Percentiles rank a stretch among this genome's conserved stretches.
These are phyloP conservation scores for Spongilla lacustris DNA, from an alignment of 37 sponge, comb jelly and placozoan genomes.

Conservation along the genomic window DNA sequence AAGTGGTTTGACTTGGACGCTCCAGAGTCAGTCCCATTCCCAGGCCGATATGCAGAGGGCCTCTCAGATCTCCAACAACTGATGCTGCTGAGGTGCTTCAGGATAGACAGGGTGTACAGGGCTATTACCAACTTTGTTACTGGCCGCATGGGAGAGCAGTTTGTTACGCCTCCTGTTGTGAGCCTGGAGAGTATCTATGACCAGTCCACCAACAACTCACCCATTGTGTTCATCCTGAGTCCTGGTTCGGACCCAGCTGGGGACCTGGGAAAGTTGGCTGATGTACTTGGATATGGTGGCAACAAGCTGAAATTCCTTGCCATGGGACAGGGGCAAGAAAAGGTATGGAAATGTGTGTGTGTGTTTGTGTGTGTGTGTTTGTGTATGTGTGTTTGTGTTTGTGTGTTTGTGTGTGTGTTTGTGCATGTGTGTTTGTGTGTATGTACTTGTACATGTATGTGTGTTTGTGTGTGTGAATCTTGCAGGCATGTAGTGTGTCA, in stretches of 20 bases:
- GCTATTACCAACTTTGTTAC: conserved; percentile 97
- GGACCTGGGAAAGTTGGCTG: conserved; percentile 95
- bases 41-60: conserved; percentile 75
- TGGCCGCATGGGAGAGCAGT: conserved; percentile 95
- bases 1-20: conserved; percentile 95
- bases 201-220: conserved; percentile 90
- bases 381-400: not conserved
- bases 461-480: not conserved
- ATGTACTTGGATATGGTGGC: conserved; percentile 93
- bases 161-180: conserved; percentile 97
- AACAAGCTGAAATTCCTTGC: conserved; percentile 98
- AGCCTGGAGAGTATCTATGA: conserved; percentile 92
- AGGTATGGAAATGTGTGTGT: conserved; percentile 36
- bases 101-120: conserved; percentile 95
- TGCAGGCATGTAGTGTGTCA: not conserved
- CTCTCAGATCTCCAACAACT: conserved; percentile 88
- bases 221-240: conserved; percentile 99
- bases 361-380: not conserved
- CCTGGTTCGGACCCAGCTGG: conserved; percentile 98
- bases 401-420: not conserved
- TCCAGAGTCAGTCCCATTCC: conserved; percentile 87
- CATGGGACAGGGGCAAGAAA: conserved; percentile 99
- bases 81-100: conserved; percentile 93
- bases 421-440: conserved; percentile 2
- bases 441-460: not conserved